Evolutionary conservation across 2,888 invertebrate species (phyloP).

Genomic region (Watsonalla cultraria): DNA sequence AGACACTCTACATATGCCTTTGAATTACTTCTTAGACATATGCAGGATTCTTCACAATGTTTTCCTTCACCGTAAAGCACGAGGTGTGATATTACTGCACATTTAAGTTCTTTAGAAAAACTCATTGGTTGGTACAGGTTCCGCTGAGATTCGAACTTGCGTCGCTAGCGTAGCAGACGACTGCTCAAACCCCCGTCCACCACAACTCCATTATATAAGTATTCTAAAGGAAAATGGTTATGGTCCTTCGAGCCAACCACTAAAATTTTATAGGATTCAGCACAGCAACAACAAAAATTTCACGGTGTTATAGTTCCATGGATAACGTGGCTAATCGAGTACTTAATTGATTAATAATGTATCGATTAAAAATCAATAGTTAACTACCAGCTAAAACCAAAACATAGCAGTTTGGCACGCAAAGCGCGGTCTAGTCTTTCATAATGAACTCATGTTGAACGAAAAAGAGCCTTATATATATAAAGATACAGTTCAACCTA

Average conservation of each 20-base stretch:
- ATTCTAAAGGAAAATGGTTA: too few species aligned
- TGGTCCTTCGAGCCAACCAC: conserved; percentile 23
- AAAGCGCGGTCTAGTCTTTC: conserved; percentile 38
- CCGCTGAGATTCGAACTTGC: too few species aligned
- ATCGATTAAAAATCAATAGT: conserved; percentile 54
- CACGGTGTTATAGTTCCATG: conserved; percentile 29
- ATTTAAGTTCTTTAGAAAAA: too few species aligned
- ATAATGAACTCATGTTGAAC: neutral
- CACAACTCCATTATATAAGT: too few species aligned
- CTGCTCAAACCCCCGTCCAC: too few species aligned
- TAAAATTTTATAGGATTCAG: conserved; percentile 33
- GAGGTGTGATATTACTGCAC: too few species aligned
- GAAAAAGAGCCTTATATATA: conserved; percentile 14
- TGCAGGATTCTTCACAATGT: too few species aligned
- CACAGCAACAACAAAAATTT: conserved; percentile 35
- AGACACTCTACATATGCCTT: too few species aligned
- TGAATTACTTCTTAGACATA: too few species aligned
- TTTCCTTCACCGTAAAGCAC: too few species aligned
- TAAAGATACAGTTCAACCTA: conserved; percentile 9
- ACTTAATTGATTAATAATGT: conserved; percentile 37
- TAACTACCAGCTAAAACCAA: conserved; percentile 38
- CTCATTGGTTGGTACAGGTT: too few species aligned
- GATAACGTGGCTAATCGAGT: conserved; percentile 32
- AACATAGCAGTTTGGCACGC: conserved; percentile 62
- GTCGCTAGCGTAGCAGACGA: too few species aligned